Evolutionary conservation across 2,888 invertebrate genomes (phyloP).

Genomic region (Hypercompe scribonia): DNA sequence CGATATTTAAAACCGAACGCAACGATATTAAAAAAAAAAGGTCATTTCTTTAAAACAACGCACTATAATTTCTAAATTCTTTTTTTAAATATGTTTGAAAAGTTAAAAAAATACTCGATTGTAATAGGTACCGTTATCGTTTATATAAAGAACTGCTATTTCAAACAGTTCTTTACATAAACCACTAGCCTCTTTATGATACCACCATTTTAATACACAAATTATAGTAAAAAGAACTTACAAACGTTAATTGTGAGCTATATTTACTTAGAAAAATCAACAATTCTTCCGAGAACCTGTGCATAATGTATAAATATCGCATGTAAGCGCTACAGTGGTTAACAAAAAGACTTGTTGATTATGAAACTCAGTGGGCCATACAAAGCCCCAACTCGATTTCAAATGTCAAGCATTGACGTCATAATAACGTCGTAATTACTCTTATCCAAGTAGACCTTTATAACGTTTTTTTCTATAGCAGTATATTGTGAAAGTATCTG

Average conservation of each 20-base stretch:
- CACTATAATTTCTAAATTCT: background rate
- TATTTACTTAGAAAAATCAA: conserved; percentile 43
- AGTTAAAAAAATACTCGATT: background rate
- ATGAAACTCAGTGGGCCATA: conserved; percentile 14
- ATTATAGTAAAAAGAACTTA: conserved; percentile 23
- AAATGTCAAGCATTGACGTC: conserved; percentile 42
- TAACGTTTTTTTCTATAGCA: background rate
- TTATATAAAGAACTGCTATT: no score
- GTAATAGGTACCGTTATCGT: background rate
- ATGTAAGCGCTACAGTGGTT: conserved; percentile 35
- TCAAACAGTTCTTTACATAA: conserved; percentile 6
- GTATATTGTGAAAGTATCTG: background rate
- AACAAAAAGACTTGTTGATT: conserved; percentile 20
- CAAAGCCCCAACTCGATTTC: conserved; percentile 14
- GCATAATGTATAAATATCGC: conserved; percentile 32
- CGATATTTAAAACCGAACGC: no score
- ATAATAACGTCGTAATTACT: conserved; percentile 11
- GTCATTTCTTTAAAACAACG: no score
- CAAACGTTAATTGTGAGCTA: conserved; percentile 39
- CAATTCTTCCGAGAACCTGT: conserved; percentile 44
- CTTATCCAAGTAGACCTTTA: background rate
- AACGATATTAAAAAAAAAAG: no score
- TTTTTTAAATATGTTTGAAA: background rate
- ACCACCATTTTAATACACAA: background rate
- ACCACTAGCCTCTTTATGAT: background rate